Evolutionary conservation across 2,797 vertebrate species (phyloP).

Genomic region (Linurgus olivaceus): DNA sequence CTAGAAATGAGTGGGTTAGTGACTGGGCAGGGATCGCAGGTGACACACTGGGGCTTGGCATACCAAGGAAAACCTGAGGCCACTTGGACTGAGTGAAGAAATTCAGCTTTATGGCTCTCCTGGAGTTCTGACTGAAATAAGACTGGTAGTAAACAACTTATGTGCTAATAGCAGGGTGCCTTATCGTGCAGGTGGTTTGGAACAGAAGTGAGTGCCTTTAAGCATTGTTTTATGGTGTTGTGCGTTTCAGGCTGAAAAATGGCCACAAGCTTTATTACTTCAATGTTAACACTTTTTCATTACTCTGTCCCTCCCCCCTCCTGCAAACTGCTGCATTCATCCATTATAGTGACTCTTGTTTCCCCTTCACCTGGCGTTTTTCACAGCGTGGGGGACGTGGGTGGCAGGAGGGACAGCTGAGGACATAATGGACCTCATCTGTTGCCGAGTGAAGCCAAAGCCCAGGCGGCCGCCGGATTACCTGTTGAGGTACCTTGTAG

Average conservation of each 20-base stretch:
- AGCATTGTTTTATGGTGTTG: slow-evolving; percentile 11
- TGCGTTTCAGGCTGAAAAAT: slow-evolving; percentile 46
- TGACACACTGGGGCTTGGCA: neutral
- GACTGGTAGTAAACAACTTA: slow-evolving; percentile 57
- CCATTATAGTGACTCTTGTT: neutral
- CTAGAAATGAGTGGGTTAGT: neutral
- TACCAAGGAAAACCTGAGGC: neutral
- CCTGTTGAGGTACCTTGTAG: neutral
- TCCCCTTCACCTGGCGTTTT: neutral
- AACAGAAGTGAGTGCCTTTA: slow-evolving; percentile 37
- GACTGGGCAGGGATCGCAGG: neutral
- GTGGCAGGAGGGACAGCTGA: slow-evolving; percentile 1
- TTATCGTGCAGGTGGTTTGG: slow-evolving; percentile 37
- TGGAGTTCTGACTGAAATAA: slow-evolving; percentile 32
- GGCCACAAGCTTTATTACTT: slow-evolving; percentile 39
- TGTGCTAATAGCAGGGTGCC: slow-evolving; percentile 57
- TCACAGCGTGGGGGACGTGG: neutral
- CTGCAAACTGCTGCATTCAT: neutral
- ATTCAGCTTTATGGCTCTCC: neutral
- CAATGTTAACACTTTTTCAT: slow-evolving; percentile 12
- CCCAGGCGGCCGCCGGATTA: fast-evolving
- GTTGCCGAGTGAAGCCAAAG: neutral
- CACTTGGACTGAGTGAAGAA: neutral
- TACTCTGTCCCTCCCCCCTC: neutral
- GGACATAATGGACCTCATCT: neutral